These are phyloP conservation scores for Nymphalis c-album DNA, from an alignment of 2,888 invertebrate species.

Conservation along the genomic window DNA sequence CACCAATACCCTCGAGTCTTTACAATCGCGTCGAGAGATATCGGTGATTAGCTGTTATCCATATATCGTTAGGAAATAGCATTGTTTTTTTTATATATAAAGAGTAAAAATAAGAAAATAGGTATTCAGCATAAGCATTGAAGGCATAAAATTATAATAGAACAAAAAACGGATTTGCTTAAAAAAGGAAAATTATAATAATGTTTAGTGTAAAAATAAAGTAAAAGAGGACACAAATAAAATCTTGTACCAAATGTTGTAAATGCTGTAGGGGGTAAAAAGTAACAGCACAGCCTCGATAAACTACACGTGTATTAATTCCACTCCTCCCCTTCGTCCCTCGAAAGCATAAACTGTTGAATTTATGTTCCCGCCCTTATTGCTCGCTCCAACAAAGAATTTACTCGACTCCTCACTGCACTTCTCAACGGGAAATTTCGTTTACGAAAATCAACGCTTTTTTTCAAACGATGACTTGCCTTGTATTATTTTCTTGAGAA, in stretches of 20 bases:
- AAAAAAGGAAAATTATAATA: not conserved
- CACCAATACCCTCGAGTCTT: too few relatives aligned
- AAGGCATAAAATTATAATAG: not conserved
- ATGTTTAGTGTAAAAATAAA: too few relatives aligned
- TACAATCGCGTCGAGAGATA: too few relatives aligned
- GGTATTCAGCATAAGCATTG: too few relatives aligned
- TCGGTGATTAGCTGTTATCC: too few relatives aligned
- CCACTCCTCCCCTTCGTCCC: constrained; percentile 1
- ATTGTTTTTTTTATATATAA: too few relatives aligned
- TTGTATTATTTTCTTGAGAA: constrained; percentile 38
- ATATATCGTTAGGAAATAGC: too few relatives aligned
- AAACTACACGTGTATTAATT: constrained; percentile 28
- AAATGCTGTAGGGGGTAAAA: not conserved
- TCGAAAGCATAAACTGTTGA: constrained; percentile 29
- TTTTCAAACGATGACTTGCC: constrained; percentile 53
- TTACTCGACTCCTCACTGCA: constrained; percentile 64
- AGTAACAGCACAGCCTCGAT: constrained; percentile 3
- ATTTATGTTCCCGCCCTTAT: constrained; percentile 36
- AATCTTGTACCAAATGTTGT: not conserved
- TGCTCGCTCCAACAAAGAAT: constrained; percentile 39
- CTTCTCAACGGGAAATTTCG: constrained; percentile 59
- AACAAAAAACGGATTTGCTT: not conserved
- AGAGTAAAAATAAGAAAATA: too few relatives aligned
- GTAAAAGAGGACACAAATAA: not conserved
- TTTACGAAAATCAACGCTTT: constrained; percentile 71